Evolutionary conservation across 1,140 invertebrate species (phyloP), one percentile per base, ranked within the genome.

Genomic region (Acromyrmex heyeri): DNA sequence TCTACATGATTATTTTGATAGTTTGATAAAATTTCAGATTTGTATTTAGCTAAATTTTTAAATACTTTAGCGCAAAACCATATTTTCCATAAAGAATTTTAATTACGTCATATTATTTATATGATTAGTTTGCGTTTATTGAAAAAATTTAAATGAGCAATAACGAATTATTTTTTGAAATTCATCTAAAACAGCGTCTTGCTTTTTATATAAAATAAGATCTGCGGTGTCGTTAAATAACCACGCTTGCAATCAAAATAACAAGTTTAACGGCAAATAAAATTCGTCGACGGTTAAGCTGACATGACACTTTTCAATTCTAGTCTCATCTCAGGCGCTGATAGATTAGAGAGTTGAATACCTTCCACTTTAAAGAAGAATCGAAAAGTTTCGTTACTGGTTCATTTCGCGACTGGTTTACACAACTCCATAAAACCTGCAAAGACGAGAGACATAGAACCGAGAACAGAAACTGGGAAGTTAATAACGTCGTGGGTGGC

Each of bases 401-500:
- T 24, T 1, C 24, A 24, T 24, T 53, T 67, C n/a, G 34, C 3
- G 27, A 30, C 30, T 30, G 50, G 5, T n/a, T 8, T 57, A n/a
- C 12, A 5, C 10, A n/a, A 50, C 38, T 87, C 61, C 27, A 55
- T 69, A 87, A 85, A 64, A 4, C 4, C 8, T 6, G 53, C 1
- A 48, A 21, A 34, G 14, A 55, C 8, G 7, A 27, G 14, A 57
- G 14, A 78, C 50, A 27, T 30, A 75, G 61, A 75, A 34, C 61
- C n/a, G 48, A 34, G n/a, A 67, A 87, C 16, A 50, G 48, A 50
- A 44, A 50, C 14, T n/a, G 48, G 50, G n/a, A 67, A 87, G 38
- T 69, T 67, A 75, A 75, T 87, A 87, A 59, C 3, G 21, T 12
- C 21, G 57, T 61, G 53, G 44, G 8, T 30, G 53, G 27, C 27